Evolutionary conservation across 2,797 vertebrate genomes (phyloP).

Genomic region (Erethizon dorsatum): DNA sequence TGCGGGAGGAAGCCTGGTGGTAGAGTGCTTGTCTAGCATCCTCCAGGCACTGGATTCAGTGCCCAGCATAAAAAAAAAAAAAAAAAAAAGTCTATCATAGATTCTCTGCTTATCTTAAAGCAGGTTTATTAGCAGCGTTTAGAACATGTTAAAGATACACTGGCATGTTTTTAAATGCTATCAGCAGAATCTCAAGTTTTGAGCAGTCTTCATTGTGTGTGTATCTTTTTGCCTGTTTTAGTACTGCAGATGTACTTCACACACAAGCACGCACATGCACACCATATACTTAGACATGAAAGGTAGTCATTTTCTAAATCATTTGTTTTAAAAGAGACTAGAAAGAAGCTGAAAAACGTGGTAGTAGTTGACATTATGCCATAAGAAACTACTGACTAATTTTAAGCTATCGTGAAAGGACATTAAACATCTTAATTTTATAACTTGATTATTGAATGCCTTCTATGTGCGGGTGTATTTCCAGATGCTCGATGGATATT

Average conservation of each 20-base stretch:
- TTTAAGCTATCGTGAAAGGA: constrained; percentile 48
- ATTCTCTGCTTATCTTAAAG: constrained; percentile 24
- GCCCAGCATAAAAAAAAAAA: not conserved
- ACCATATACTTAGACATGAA: constrained; percentile 63
- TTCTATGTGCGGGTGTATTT: not conserved
- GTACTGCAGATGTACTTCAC: constrained; percentile 36
- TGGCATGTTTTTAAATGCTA: not conserved
- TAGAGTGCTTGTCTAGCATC: not conserved
- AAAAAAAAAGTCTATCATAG: not conserved
- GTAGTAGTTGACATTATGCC: constrained; percentile 39
- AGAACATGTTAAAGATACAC: not conserved
- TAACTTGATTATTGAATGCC: constrained; percentile 11
- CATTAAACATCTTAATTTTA: not conserved
- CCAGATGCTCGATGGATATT: not conserved
- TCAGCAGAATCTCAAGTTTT: not conserved
- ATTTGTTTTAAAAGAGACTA: constrained; percentile 75
- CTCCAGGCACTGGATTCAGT: not conserved
- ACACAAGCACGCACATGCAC: not conserved
- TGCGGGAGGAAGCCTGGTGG: not conserved
- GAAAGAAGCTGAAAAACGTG: constrained; percentile 69
- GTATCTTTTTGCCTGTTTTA: constrained; percentile 4
- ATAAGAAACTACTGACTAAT: constrained; percentile 41
- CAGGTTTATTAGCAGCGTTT: not conserved
- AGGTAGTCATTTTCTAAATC: constrained; percentile 79
- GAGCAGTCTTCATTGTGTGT: not conserved